Base-by-base conservation (phyloP, 2,888 invertebrate genomes). In the Hedychridium roseum region DNA sequence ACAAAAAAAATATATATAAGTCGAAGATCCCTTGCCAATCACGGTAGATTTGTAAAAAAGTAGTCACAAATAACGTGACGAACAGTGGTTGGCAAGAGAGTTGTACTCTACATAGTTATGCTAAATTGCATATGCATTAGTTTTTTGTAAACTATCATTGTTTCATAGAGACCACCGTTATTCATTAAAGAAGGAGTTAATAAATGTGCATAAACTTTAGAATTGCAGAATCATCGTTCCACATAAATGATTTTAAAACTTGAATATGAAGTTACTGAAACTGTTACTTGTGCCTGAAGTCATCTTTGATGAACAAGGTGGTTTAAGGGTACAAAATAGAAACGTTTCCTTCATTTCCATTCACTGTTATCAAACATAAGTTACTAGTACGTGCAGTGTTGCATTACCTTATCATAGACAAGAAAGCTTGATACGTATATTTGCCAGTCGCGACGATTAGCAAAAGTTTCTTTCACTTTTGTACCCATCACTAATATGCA, bases 1-100 rank as follows among this genome's bases (percentile, higher is more conserved):
- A 74, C 71, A 71, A 73, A 73, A 71, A 70, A 71, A 63, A 65
- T 66, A 70, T 60, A 60, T 66, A n/a, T 65, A 65, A 65, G 58
- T 67, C 52, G 60, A 66, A 69, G 50, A 57, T 61, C 61, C 56
- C 58, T 60, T 54, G 56, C 55, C 60, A 64, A 59, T 60, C 61
- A 62, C 58, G 50, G 58, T 67, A 50, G 49, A 61, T 64, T 66
- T 63, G 64, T 74, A 73, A 68, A 75, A 74, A 75, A 68, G 66
- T 69, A 59, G 54, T 59, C 65, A 68, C 71, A 64, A 68, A 65
- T 68, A 70, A 71, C 62, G 65, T 67, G 66, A 63, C 61, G 48
- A 61, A 51, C 51, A 52, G 52, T 64, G 66, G 68, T 62, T 64
- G 64, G 57, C 57, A 50, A 52, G 57, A 58, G 59, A 50, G 66